These are phyloP conservation scores for Opisthograptis luteolata DNA, from an alignment of 2,888 invertebrate genomes.

Conservation along the genomic window DNA sequence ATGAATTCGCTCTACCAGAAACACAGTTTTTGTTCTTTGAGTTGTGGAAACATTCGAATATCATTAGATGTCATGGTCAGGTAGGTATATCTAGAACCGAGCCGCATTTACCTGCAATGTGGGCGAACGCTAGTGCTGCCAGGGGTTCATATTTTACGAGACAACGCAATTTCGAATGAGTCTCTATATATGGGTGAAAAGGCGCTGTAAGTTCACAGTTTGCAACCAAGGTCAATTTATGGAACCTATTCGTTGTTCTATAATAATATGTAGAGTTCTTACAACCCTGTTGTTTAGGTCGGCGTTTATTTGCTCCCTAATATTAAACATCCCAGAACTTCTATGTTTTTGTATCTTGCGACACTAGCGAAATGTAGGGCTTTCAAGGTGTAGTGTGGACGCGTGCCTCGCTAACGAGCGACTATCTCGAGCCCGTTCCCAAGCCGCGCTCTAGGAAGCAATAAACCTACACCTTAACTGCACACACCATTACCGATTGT, in stretches of 20 bases:
- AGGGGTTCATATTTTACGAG: conserved; percentile 13
- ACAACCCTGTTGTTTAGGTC: too few relatives aligned
- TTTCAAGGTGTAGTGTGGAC: conserved; percentile 39
- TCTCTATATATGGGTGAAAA: conserved; percentile 8
- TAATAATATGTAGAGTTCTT: neutral
- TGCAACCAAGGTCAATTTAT: neutral
- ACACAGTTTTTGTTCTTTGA: neutral
- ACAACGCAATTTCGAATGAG: neutral
- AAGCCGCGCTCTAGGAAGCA: conserved; percentile 75
- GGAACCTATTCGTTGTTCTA: neutral
- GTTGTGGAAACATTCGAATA: neutral
- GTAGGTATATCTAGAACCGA: conserved; percentile 1
- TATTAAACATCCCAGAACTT: too few relatives aligned
- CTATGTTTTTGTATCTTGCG: conserved; percentile 10
- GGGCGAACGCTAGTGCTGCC: conserved; percentile 6
- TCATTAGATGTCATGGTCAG: conserved; percentile 12
- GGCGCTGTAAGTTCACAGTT: neutral
- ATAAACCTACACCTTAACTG: conserved; percentile 82
- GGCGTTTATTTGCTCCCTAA: too few relatives aligned
- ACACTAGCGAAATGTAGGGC: conserved; percentile 8
- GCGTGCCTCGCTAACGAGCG: conserved; percentile 73
- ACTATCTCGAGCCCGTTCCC: conserved; percentile 80
- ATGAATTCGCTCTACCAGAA: too few relatives aligned
- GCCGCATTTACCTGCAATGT: conserved; percentile 18
- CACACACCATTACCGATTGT: conserved; percentile 80